A percentile compares a stretch with the other conserved stretches of the same genome.
phyloP scores from a whole-genome alignment of 2,888 invertebrate species.

The Brassicogethes aeneus region DNA sequence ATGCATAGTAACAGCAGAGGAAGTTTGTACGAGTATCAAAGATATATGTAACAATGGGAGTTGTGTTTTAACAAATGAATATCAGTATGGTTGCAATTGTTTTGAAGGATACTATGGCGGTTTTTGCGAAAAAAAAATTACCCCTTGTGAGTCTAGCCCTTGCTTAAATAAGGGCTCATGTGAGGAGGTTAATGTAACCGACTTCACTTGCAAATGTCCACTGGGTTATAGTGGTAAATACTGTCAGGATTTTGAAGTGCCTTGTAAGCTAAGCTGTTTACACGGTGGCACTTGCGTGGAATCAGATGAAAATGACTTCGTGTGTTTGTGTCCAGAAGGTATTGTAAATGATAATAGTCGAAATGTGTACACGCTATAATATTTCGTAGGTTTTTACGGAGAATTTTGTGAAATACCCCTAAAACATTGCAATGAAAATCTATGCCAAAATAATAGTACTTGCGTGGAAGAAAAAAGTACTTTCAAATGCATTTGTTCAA shows the following conservation, averaged over 20 bases:
- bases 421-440: constrained; percentile 24
- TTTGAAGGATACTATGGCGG: constrained; percentile 44
- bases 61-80: constrained; percentile 34
- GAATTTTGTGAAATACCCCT: constrained; percentile 30
- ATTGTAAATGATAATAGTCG: constrained; percentile 1
- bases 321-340: constrained; percentile 39
- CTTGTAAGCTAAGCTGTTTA: constrained; percentile 40
- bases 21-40: constrained; percentile 42
- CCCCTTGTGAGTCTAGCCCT: constrained; percentile 45
- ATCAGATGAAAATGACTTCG: constrained; percentile 36
- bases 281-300: constrained; percentile 46
- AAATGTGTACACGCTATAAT: not conserved
- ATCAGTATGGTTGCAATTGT: constrained; percentile 44
- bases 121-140: constrained; percentile 43
- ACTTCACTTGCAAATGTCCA: constrained; percentile 43
- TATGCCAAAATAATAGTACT: constrained; percentile 39
- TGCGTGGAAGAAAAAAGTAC: constrained; percentile 37
- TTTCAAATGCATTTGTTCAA: constrained; percentile 43
- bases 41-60: constrained; percentile 44
- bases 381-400: constrained; percentile 29
- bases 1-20: constrained; percentile 42
- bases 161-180: constrained; percentile 49
- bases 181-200: constrained; percentile 20
- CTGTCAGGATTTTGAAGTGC: constrained; percentile 40
- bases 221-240: constrained; percentile 42